These are phyloP conservation scores for Falco naumanni DNA, from an alignment of 2,797 vertebrate species.

Conservation along the genomic window DNA sequence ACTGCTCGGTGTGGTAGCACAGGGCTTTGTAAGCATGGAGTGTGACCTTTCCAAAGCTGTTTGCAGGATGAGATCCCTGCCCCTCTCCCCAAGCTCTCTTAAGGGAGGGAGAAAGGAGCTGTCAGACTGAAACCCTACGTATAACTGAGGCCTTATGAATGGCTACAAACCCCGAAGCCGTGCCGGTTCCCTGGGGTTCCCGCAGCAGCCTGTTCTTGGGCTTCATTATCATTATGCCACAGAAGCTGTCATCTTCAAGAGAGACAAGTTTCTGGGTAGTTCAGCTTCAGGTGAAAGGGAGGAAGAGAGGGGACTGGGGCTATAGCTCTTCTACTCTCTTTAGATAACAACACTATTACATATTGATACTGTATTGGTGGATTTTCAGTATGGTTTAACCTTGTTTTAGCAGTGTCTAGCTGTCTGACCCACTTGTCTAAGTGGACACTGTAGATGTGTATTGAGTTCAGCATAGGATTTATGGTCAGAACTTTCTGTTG, in stretches of 20 bases:
- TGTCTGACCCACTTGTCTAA: neutral
- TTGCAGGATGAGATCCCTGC: neutral
- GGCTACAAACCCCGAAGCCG: neutral
- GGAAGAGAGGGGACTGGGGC: neutral
- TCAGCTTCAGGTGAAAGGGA: neutral
- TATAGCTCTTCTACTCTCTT: neutral
- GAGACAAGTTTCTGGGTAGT: neutral
- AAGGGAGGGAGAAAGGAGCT: neutral
- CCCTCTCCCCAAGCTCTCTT: neutral
- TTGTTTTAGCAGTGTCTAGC: neutral
- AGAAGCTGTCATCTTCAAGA: neutral
- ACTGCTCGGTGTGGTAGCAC: fast-evolving
- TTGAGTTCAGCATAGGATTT: neutral
- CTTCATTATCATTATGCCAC: neutral
- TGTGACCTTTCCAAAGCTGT: neutral
- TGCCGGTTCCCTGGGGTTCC: neutral
- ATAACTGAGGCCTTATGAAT: neutral
- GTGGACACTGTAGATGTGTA: neutral
- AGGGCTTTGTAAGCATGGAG: neutral
- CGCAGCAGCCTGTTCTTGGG: neutral
- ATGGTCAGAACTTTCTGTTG: neutral
- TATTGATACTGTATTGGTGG: neutral
- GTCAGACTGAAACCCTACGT: neutral
- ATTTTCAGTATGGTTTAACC: neutral
- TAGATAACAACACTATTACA: neutral